These are phyloP conservation scores for Lathamus discolor DNA, from an alignment of 2,113 vertebrate genomes.

Conservation along the genomic window DNA sequence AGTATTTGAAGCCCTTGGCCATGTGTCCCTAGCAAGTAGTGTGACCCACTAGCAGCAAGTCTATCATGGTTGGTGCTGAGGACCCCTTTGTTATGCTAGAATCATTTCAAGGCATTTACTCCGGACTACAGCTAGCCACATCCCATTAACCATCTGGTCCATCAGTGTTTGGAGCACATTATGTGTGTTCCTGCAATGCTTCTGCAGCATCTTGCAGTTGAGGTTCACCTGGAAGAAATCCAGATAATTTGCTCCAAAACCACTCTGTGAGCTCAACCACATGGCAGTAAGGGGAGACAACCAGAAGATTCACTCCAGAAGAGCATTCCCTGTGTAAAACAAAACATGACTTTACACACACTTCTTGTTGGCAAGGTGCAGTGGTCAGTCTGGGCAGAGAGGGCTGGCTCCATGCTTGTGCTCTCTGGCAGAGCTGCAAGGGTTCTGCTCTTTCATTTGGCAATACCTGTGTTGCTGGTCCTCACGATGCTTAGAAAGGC, in stretches of 20 bases:
- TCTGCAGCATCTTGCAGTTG: background rate
- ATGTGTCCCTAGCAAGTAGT: background rate
- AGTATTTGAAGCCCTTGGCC: background rate
- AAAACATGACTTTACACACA: background rate
- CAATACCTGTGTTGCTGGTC: background rate
- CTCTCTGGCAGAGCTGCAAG: background rate
- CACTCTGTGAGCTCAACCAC: background rate
- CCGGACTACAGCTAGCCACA: background rate
- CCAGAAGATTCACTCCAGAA: background rate
- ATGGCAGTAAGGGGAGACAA: background rate
- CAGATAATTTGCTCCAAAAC: background rate
- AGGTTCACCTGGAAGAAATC: background rate
- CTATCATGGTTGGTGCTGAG: background rate
- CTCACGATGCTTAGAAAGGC: background rate
- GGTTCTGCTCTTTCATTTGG: background rate
- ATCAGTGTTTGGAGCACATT: background rate
- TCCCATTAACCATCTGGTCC: background rate
- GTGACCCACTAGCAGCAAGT: background rate
- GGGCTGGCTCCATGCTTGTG: rapidly evolving
- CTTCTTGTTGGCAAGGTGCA: background rate
- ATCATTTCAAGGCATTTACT: background rate
- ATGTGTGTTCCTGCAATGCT: background rate
- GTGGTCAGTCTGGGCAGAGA: background rate
- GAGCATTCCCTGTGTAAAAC: background rate
- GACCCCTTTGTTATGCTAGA: background rate